Evolutionary conservation across 1,140 invertebrate genomes (phyloP).

Genomic region (Drosophila prosaltans): DNA sequence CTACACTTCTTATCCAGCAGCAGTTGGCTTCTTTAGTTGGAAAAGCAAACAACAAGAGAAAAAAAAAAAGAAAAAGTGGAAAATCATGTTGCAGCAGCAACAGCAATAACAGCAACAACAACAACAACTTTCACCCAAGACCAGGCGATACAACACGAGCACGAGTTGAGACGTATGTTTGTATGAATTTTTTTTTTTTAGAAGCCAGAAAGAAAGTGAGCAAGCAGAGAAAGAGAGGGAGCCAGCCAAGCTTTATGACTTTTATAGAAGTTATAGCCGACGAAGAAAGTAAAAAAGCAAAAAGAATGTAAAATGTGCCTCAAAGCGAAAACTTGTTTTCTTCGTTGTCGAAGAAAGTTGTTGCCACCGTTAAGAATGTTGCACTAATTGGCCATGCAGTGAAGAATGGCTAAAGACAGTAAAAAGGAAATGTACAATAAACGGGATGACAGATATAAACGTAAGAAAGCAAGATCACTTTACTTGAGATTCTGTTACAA

Average conservation of each 20-base stretch:
- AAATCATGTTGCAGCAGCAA: slow-evolving; percentile 64
- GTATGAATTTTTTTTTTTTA: slow-evolving; percentile 25
- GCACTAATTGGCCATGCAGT: slow-evolving; percentile 29
- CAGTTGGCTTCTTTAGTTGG: slow-evolving; percentile 24
- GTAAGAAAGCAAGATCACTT: neutral
- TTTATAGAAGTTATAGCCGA: slow-evolving; percentile 42
- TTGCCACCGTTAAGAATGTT: slow-evolving; percentile 32
- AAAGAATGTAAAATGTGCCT: slow-evolving; percentile 36
- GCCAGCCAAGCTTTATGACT: slow-evolving; percentile 37
- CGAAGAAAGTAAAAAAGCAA: slow-evolving; percentile 53
- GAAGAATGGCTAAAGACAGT: neutral
- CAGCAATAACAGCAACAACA: slow-evolving; percentile 52
- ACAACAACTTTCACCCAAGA: slow-evolving; percentile 74
- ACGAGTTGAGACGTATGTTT: slow-evolving; percentile 5
- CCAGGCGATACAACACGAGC: slow-evolving; percentile 13
- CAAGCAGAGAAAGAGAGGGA: slow-evolving; percentile 21
- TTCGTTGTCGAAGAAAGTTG: slow-evolving; percentile 43
- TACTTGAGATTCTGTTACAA: neutral
- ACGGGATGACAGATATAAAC: neutral
- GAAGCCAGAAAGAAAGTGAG: slow-evolving; percentile 54
- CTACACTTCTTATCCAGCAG: slow-evolving; percentile 25
- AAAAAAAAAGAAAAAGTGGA: slow-evolving; percentile 73
- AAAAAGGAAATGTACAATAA: neutral
- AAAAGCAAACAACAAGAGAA: slow-evolving; percentile 21
- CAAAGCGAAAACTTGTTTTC: slow-evolving; percentile 47